phyloP scores from a whole-genome alignment of 2,888 invertebrate genomes.

The Masnerella sp. region DNA sequence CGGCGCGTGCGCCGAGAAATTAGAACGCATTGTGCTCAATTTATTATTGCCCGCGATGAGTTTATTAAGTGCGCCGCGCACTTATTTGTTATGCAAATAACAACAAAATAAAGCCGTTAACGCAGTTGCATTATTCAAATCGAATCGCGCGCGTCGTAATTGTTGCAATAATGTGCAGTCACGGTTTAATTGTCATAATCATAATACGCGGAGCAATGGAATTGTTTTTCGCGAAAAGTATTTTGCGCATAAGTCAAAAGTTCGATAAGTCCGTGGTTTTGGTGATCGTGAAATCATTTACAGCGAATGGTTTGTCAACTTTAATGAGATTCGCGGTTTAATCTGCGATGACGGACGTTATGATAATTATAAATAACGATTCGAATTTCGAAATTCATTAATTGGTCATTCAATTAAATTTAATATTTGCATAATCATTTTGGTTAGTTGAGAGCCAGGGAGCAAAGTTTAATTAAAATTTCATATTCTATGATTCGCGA shows the following conservation, averaged over 20 bases:
- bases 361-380: conserved; percentile 5
- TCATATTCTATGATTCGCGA: neutral
- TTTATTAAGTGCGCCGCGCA: conserved; percentile 20
- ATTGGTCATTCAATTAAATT: conserved; percentile 11
- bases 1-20: neutral
- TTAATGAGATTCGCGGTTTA: conserved; percentile 8
- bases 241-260: no score
- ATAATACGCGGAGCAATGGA: neutral
- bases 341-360: neutral
- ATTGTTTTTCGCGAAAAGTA: no score
- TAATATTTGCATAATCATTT: conserved; percentile 11
- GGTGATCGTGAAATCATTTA: neutral
- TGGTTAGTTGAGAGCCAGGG: neutral
- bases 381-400: neutral
- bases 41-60: conserved; percentile 7
- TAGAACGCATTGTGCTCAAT: neutral
- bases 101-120: conserved; percentile 11
- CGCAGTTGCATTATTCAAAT: neutral
- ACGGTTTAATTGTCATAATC: conserved; percentile 4
- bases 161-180: conserved; percentile 2
- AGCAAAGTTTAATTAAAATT: neutral
- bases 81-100: conserved; percentile 26
- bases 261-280: no score
- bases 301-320: neutral
- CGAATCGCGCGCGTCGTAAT: neutral